These are phyloP conservation scores for Erannis defoliaria DNA, from an alignment of 2,888 invertebrate genomes.

Conservation along the genomic window DNA sequence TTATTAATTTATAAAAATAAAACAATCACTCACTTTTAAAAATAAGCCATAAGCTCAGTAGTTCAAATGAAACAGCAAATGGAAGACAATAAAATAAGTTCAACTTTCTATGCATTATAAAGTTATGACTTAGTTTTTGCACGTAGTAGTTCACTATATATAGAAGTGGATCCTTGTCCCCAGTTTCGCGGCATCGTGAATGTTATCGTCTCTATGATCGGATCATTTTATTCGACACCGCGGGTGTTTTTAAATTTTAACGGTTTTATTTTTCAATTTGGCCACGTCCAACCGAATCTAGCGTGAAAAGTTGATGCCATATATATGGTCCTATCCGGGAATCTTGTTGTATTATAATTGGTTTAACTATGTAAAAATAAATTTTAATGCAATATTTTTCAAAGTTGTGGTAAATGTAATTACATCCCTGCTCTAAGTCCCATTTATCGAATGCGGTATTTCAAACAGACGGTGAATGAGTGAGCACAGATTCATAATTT, in stretches of 20 bases:
- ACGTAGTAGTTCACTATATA: too few species aligned
- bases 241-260: slow-evolving; percentile 66
- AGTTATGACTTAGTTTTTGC: too few species aligned
- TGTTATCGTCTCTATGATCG: too few species aligned
- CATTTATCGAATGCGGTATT: neutral
- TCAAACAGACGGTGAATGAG: neutral
- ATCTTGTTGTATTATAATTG: slow-evolving; percentile 65
- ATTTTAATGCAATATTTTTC: slow-evolving; percentile 6
- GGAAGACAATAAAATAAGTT: too few species aligned
- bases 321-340: slow-evolving; percentile 43
- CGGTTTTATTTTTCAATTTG: slow-evolving; percentile 59
- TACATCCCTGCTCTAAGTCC: neutral
- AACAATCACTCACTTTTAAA: too few species aligned
- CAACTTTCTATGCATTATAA: too few species aligned
- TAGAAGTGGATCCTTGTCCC: neutral
- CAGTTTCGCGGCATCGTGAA: too few species aligned
- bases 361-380: slow-evolving; percentile 34
- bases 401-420: neutral
- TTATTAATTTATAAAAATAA: neutral
- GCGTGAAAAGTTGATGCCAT: slow-evolving; percentile 66
- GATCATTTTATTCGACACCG: slow-evolving; percentile 23
- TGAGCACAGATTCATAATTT: too few species aligned
- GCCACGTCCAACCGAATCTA: slow-evolving; percentile 38
- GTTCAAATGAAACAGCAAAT: too few species aligned
- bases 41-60: too few species aligned